Conservation (phyloP, 2,888 invertebrate species). For the Cetonia aurata region DNA sequence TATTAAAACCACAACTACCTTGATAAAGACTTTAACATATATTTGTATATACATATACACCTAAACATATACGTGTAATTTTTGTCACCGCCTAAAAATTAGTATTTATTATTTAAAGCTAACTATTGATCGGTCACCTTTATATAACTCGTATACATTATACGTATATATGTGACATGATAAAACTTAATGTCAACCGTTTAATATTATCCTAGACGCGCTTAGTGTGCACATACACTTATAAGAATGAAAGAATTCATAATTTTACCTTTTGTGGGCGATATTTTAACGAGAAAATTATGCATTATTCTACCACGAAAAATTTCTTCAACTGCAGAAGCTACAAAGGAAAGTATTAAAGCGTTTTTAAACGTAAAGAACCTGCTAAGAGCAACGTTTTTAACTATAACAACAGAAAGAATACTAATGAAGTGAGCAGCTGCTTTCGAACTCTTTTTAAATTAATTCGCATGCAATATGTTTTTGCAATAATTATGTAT, state of each 20-base stretch:
- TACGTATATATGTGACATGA: neutral
- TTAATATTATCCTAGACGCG: too few relatives aligned
- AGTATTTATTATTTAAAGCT: neutral
- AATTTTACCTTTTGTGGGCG: too few relatives aligned
- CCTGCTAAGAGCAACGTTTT: neutral
- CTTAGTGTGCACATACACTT: neutral
- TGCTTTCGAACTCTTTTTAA: neutral
- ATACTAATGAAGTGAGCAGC: slow-evolving; percentile 24
- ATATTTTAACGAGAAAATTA: slow-evolving; percentile 2
- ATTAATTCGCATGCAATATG: neutral
- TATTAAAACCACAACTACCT: too few relatives aligned
- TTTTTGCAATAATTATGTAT: neutral
- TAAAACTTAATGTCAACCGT: too few relatives aligned
- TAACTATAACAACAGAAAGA: neutral
- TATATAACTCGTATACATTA: neutral
- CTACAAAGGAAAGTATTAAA: neutral
- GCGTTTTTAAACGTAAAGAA: slow-evolving; percentile 1
- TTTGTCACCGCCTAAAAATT: too few relatives aligned
- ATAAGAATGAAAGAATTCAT: neutral
- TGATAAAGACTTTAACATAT: too few relatives aligned
- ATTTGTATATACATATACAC: too few relatives aligned
- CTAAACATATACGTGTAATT: too few relatives aligned
- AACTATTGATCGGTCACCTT: neutral
- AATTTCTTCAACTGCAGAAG: neutral
- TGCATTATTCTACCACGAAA: neutral